These are phyloP conservation scores for Eupithecia tripunctaria DNA, from an alignment of 2,888 invertebrate genomes.

Conservation along the genomic window DNA sequence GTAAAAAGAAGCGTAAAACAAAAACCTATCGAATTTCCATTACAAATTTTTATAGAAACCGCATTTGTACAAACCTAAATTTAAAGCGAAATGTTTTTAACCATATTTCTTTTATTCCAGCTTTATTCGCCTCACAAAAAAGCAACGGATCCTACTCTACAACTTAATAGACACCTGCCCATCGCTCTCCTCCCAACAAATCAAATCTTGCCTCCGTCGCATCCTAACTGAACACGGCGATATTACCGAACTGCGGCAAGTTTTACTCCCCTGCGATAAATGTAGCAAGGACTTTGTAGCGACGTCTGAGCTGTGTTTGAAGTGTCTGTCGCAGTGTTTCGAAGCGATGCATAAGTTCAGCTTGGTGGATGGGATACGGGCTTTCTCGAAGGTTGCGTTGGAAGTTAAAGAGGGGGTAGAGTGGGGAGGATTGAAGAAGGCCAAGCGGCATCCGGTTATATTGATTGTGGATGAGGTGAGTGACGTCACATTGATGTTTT, in stretches of 20 bases:
- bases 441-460: slow-evolving; percentile 85
- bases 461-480: slow-evolving; percentile 88
- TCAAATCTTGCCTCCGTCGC: slow-evolving; percentile 67
- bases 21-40: too few relatives aligned
- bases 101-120: slow-evolving; percentile 48
- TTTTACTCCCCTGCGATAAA: slow-evolving; percentile 56
- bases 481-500: neutral
- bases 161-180: slow-evolving; percentile 69
- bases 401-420: slow-evolving; percentile 69
- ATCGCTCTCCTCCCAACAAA: slow-evolving; percentile 64
- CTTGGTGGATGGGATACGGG: slow-evolving; percentile 71
- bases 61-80: too few relatives aligned
- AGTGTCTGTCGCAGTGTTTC: slow-evolving; percentile 70
- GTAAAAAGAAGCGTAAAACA: too few relatives aligned
- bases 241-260: slow-evolving; percentile 57
- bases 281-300: slow-evolving; percentile 65
- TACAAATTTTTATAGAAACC: too few relatives aligned
- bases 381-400: slow-evolving; percentile 69
- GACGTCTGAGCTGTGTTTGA: slow-evolving; percentile 65
- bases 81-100: too few relatives aligned
- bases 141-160: slow-evolving; percentile 72
- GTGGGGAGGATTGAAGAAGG: slow-evolving; percentile 68
- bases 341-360: slow-evolving; percentile 67
- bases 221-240: slow-evolving; percentile 74
- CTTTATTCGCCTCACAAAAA: slow-evolving; percentile 66